phyloP scores from a whole-genome alignment of 2,113 vertebrate genomes.

The Mus musculus region GRCm39 chr1:40926001-40926500 shows the following conservation, averaged over 20 bases:
- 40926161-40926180: neutral
- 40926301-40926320: neutral
- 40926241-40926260: neutral
- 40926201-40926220: neutral
- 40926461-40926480: no score
- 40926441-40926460: no score
- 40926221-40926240: neutral
- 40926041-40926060: neutral
- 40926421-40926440: no score
- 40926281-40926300: neutral
- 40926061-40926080: neutral
- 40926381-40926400: neutral
- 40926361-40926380: no score
- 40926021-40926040: neutral
- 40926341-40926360: neutral
- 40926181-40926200: neutral
- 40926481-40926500: no score
- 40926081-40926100: neutral
- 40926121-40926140: no score
- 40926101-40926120: neutral
- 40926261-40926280: neutral
- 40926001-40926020: neutral
- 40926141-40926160: rapidly evolving
- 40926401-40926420: no score
- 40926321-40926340: neutral